Evolutionary conservation across 2,113 vertebrate genomes (phyloP), one percentile per base, ranked within the genome.

Genomic region (Acanthochromis polyacanthus): DNA sequence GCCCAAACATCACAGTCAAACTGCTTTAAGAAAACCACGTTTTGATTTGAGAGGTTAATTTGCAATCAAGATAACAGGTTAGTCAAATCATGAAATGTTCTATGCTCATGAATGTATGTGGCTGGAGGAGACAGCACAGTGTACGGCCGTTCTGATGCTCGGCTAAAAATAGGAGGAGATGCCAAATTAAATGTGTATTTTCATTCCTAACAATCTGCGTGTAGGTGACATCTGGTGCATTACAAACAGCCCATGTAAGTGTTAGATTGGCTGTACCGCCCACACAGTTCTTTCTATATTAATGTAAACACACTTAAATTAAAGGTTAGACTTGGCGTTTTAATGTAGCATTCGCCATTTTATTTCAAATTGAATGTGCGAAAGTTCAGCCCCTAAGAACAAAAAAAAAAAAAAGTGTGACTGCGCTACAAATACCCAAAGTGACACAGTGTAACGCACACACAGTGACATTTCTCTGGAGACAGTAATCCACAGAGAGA

Each of bases 401-500:
- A 6, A 2, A 12, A 12, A 8, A 40, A 40, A 6, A 11, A 40
- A 40, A 40, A 40, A 10, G 10, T 43, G 40, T 15, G 14, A 43
- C 1, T 43, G 14, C 4, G 40, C 2, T 15, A 43, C 3, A 43
- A 14, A 43, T 15, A 14, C 12, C 11, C 14, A 43, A 12, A 43
- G 40, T 14, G 11, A 3, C n/a, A 12, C 12, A 43, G 8, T 43
- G 40, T 14, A 14, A 43, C 40, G 14, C 40, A 43, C 19, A 69
- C 40, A 61, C 19, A 14, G 16, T 66, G 38, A 1, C 43, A 75
- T 71, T 73, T 81, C 72, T 66, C 32, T 28, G 16, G 12, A 84
- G 66, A 72, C 45, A 48, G 7, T n/a, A 56, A 71, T 67, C 30
- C 23, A 67, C 56, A 36, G 36, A 80, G 48, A 72, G 50, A 75